These are phyloP conservation scores for Osedax fenrisi DNA, from an alignment of 2,888 invertebrate species.

Conservation along the genomic window DNA sequence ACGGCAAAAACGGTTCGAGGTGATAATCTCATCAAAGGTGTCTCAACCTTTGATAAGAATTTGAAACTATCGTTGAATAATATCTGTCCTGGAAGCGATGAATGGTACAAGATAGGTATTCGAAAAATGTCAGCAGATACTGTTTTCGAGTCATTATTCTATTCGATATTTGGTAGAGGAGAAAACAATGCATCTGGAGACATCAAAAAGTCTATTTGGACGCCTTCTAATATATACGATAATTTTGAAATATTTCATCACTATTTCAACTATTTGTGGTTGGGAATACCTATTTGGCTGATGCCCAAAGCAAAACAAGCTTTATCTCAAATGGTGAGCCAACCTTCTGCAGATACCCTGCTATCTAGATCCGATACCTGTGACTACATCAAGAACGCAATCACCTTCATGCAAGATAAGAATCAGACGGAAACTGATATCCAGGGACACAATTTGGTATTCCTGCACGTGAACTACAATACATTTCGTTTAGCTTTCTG, in stretches of 20 bases:
- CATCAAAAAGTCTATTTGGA: background rate
- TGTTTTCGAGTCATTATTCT: slow-evolving; percentile 48
- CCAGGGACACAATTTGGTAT: slow-evolving; percentile 49
- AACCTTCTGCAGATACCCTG: slow-evolving; percentile 44
- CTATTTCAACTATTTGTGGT: slow-evolving; percentile 50
- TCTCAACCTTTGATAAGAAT: background rate
- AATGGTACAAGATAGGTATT: slow-evolving; percentile 42
- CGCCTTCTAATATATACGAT: slow-evolving; percentile 38
- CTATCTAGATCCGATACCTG: slow-evolving; percentile 43
- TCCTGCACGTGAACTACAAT: slow-evolving; percentile 51
- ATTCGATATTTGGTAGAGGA: slow-evolving; percentile 46
- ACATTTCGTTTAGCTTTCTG: slow-evolving; percentile 49
- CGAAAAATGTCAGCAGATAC: slow-evolving; percentile 45
- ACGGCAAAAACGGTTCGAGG: slow-evolving; percentile 43
- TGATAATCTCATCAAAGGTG: background rate
- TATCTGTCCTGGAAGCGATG: slow-evolving; percentile 3
- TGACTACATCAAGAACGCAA: slow-evolving; percentile 47
- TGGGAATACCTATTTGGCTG: slow-evolving; percentile 46
- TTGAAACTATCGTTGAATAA: background rate
- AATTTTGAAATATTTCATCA: slow-evolving; percentile 49
- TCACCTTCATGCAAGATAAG: slow-evolving; percentile 44
- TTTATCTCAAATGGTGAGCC: slow-evolving; percentile 42
- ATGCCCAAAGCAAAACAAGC: slow-evolving; percentile 46
- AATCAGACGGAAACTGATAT: slow-evolving; percentile 48
- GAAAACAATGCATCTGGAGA: too few species aligned